Evolutionary conservation across 2,113 vertebrate genomes (phyloP).

Genomic region (Tachysurus fulvidraco): DNA sequence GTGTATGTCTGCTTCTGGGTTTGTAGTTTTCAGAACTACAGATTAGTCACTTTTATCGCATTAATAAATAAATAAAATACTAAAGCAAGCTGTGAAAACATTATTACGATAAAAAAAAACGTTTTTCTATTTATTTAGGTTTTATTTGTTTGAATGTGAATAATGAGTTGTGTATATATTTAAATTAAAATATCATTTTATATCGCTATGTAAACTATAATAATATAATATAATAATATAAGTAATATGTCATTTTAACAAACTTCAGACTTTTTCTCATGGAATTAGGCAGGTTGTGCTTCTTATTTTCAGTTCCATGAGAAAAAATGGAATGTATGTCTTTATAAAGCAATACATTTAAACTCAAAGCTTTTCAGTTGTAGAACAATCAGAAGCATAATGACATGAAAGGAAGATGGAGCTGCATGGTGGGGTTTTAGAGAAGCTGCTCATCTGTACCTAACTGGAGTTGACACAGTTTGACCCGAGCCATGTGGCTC

Average conservation of each 20-base stretch:
- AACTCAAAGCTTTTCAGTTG: constrained; percentile 60
- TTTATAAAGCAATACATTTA: constrained; percentile 47
- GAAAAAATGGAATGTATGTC: neutral
- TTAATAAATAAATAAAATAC: no score
- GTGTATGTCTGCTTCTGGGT: neutral
- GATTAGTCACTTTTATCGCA: neutral
- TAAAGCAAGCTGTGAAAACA: no score
- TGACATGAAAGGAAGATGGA: constrained; percentile 68
- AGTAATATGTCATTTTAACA: neutral
- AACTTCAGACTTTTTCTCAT: neutral
- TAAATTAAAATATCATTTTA: no score
- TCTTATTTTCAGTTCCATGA: no score
- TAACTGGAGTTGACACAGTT: constrained; percentile 79
- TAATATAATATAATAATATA: no score
- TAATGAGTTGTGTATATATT: no score
- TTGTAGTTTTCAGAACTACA: constrained; percentile 23
- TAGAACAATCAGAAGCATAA: constrained; percentile 52
- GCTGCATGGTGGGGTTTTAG: constrained; percentile 48
- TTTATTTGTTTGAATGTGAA: no score
- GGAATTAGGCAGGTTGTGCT: neutral
- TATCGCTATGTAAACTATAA: no score
- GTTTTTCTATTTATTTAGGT: no score
- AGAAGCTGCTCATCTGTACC: constrained; percentile 70
- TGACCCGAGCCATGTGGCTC: constrained; percentile 67
- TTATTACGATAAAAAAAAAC: no score